Percentiles rank a stretch among this genome's conserved stretches.
Conservation (phyloP, 2,113 vertebrate species). For the Australoheros scitulus region DNA sequence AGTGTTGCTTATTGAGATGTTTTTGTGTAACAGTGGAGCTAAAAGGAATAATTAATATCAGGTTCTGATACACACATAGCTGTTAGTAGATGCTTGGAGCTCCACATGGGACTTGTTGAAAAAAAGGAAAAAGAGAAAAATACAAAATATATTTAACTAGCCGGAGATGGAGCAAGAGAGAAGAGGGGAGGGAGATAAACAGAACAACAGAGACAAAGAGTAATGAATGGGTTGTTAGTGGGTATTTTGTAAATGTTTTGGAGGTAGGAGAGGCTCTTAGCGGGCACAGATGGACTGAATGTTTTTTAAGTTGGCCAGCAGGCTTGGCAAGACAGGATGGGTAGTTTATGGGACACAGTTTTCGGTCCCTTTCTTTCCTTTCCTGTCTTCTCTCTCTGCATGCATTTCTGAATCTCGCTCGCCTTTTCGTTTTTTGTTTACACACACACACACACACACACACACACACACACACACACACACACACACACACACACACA, state of each 20-base stretch:
- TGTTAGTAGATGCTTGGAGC: neutral
- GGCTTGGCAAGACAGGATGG: constrained; percentile 64
- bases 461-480: neutral
- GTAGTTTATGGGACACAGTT: constrained; percentile 45
- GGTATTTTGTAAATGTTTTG: constrained; percentile 73
- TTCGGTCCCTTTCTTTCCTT: neutral
- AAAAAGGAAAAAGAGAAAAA: neutral
- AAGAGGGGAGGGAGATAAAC: constrained; percentile 17
- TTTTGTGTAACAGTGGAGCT: neutral
- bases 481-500: too few species aligned
- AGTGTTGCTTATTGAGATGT: neutral
- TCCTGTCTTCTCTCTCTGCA: neutral
- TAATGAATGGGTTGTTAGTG: constrained; percentile 61
- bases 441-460: constrained; percentile 19
- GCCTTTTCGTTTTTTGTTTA: neutral
- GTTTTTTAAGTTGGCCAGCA: constrained; percentile 66
- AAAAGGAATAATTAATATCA: neutral
- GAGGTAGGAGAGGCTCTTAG: constrained; percentile 63
- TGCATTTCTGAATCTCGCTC: constrained; percentile 28
- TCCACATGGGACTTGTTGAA: neutral
- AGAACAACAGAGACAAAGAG: constrained; percentile 13
- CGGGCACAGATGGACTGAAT: constrained; percentile 57
- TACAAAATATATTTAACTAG: neutral
- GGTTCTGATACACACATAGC: neutral
- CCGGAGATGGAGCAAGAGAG: neutral